phyloP scores from a whole-genome alignment of 2,888 invertebrate genomes.

The Sarcophaga subvicina region DNA sequence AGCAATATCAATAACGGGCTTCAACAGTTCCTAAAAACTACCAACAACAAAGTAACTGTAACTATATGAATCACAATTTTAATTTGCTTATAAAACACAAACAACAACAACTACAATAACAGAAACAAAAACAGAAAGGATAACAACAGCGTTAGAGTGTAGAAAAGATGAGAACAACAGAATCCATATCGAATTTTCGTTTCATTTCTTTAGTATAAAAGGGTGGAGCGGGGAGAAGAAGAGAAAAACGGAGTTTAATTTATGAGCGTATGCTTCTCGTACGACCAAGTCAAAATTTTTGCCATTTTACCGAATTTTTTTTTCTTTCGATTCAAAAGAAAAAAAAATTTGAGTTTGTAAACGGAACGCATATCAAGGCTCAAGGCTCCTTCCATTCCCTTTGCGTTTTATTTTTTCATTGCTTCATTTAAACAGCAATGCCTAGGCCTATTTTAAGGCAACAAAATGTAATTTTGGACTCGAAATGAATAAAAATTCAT shows the following conservation, averaged over 20 bases:
- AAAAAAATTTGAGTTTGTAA: background rate
- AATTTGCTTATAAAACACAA: slow-evolving; percentile 59
- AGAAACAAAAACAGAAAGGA: background rate
- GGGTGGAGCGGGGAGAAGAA: background rate
- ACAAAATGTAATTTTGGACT: slow-evolving; percentile 9
- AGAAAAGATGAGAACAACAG: background rate
- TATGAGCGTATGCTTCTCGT: slow-evolving; percentile 61
- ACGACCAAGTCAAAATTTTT: slow-evolving; percentile 40
- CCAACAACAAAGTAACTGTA: slow-evolving; percentile 32
- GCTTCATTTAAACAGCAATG: background rate
- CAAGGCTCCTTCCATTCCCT: background rate
- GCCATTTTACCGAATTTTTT: background rate
- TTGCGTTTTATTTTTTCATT: background rate
- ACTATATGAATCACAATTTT: slow-evolving; percentile 58
- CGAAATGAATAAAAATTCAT: slow-evolving; percentile 40
- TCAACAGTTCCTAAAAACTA: background rate
- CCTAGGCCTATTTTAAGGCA: background rate
- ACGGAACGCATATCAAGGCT: slow-evolving; percentile 1
- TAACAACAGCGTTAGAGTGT: slow-evolving; percentile 8
- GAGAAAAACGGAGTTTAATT: slow-evolving; percentile 29
- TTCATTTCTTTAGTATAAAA: slow-evolving; percentile 36
- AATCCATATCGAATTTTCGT: slow-evolving; percentile 31
- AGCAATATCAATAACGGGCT: background rate
- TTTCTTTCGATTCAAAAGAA: slow-evolving; percentile 13
- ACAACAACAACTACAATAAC: slow-evolving; percentile 2